Evolutionary conservation across 1,140 invertebrate species (phyloP), one percentile per base, ranked within the genome.

Genomic region (Bactericera cockerelli): DNA sequence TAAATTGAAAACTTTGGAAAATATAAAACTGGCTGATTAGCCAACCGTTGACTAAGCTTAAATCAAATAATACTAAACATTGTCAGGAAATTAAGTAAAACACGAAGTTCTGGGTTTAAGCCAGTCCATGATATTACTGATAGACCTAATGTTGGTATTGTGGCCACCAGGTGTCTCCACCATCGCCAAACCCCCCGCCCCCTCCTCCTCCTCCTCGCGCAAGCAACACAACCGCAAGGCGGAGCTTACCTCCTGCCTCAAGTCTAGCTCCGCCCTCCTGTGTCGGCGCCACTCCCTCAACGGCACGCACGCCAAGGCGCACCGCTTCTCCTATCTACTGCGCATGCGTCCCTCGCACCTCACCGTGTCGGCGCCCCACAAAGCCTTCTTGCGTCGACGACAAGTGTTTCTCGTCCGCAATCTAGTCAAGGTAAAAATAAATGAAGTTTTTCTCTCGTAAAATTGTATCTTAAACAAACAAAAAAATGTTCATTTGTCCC

Each of bases 391-490:
- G 0, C 79, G 84, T 49, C 81, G 86, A 59, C 83, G 89, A 66
- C 81, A 84, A 56, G 88, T 89, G 60, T 96, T 96, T 72, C 72
- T 96, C 36, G 75, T 94, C 22, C 77, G 92, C 60, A 96, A 95
- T 74, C 78, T 93, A 25, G 86, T 93, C 64, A 89, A 88, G 72
- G 84, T 93, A 4, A 73, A n/a, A n/a, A n/a, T n/a, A n/a, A n/a
- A n/a, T n/a, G n/a, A n/a, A n/a, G n/a, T n/a, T n/a, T n/a, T n/a
- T n/a, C n/a, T n/a, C n/a, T n/a, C n/a, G n/a, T n/a, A n/a, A n/a
- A n/a, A n/a, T n/a, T n/a, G n/a, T n/a, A n/a, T n/a, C n/a, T n/a
- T n/a, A n/a, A n/a, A n/a, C n/a, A n/a, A n/a, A n/a, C n/a, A n/a
- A n/a, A n/a, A n/a, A n/a, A n/a, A n/a, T n/a, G n/a, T n/a, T n/a